Percentiles rank a stretch among this genome's conserved stretches.
Evolutionary conservation across 2,113 vertebrate species (phyloP).

Genomic region (Donacobius atricapilla): DNA sequence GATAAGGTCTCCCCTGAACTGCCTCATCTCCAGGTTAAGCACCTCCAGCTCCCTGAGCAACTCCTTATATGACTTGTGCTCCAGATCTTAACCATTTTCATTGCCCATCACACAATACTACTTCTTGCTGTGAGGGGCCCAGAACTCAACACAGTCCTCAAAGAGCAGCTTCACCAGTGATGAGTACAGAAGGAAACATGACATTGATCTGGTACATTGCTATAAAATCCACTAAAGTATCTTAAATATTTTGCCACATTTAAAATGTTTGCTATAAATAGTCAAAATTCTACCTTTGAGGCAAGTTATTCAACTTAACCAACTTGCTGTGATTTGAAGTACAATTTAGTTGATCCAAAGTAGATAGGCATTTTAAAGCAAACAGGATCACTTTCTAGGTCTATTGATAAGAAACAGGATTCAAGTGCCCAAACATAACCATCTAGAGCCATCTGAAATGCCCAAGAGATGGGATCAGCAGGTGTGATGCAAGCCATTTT

Average conservation of each 20-base stretch:
- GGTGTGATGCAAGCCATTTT: background rate
- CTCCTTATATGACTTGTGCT: background rate
- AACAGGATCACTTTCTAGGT: background rate
- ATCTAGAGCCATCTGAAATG: background rate
- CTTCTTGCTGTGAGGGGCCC: background rate
- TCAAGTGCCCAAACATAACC: background rate
- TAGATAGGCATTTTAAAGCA: background rate
- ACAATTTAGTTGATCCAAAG: background rate
- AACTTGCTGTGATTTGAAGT: background rate
- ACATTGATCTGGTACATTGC: background rate
- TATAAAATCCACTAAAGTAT: background rate
- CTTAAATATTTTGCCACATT: background rate
- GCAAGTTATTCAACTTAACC: background rate
- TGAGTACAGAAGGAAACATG: background rate
- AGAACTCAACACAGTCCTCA: background rate
- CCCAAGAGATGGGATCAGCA: background rate
- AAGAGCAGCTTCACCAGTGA: background rate
- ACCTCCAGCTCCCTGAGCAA: background rate
- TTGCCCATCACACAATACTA: background rate
- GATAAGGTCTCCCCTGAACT: background rate
- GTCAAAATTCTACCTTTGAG: background rate
- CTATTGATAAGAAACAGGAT: background rate
- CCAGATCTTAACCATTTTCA: background rate
- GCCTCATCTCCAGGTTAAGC: background rate
- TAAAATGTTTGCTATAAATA: background rate